A percentile compares a stretch with the other conserved stretches of the same genome.
Conservation (phyloP, 2,797 vertebrate genomes). For the Scomberomorus guttatus region DNA sequence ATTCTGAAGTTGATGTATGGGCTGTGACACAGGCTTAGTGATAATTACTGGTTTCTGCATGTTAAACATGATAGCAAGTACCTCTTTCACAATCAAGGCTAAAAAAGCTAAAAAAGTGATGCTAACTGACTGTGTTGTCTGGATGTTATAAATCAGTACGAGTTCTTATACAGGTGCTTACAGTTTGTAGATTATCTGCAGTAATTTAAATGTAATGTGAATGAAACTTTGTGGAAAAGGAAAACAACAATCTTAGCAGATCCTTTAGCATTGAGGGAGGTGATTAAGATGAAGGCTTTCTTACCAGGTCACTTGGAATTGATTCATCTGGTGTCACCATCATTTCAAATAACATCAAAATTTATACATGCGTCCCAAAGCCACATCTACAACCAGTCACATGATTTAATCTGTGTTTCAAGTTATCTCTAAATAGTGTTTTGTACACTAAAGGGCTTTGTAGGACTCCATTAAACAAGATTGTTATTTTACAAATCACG, state of each 20-base stretch:
- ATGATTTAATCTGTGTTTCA: not conserved
- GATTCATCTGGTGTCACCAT: not conserved
- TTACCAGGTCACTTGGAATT: slow-evolving; percentile 1
- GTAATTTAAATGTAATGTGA: not conserved
- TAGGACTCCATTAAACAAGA: slow-evolving; percentile 17
- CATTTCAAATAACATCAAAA: not conserved
- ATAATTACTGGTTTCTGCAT: not conserved
- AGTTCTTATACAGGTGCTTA: not conserved
- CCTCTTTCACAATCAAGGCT: not conserved
- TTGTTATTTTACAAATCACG: slow-evolving; percentile 15
- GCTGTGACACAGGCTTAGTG: not conserved
- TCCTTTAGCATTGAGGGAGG: not conserved
- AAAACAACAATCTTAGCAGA: not conserved
- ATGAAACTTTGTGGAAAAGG: not conserved
- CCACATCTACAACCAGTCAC: not conserved
- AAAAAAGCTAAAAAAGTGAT: not conserved
- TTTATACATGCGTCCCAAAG: not conserved
- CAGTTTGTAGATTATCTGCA: not conserved
- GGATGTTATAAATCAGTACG: not conserved
- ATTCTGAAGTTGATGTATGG: not conserved
- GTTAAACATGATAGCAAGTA: not conserved
- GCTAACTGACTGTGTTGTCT: not conserved
- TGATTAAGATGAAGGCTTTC: not conserved
- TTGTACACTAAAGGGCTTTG: not conserved
- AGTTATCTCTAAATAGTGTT: not conserved